Evolutionary conservation across 2,113 vertebrate species (phyloP), one percentile per base, ranked within the genome.

Genomic region (Passer montanus): DNA sequence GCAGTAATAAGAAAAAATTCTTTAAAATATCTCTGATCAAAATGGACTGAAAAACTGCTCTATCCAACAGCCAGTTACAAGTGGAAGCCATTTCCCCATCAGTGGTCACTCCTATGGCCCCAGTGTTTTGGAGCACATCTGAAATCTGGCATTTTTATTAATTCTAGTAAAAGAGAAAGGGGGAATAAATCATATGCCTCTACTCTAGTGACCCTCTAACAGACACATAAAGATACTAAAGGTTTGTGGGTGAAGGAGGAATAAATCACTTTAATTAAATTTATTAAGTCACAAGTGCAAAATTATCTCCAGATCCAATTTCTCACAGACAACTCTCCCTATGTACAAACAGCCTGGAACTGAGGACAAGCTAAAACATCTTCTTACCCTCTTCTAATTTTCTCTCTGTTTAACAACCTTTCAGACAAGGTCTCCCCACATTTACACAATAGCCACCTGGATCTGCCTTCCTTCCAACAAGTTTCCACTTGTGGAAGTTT

Each of bases 381-480:
- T 87, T 67, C 87, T 88, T n/a, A 67, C 33, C 24, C 67, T 63
- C 78, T 81, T 47, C 78, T 92, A 83, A 86, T 96, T 97, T 92
- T 75, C 64, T 68, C 50, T 82, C 6, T 33, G n/a, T 95, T 95
- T 92, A 95, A 86, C 75, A 60, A 13, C 85, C 90, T 87, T 90
- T 74, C 52, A 86, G 90, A 86, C 64, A 28, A 92, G 60, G 92
- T 94, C 90, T 96, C 90, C 90, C 64, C 56, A 84, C 79, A 56
- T 96, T 94, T 95, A 81, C 73, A 94, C 85, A 95, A 86, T 3
- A 94, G 86, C 49, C 87, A 95, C 58, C 87, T 95, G 95, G 79
- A 93, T 90, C 85, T 89, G 60, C 72, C 84, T 90, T 70, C 64
- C 78, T 90, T 23, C 47, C 84, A 81, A 78, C 95, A 96, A 92